These are phyloP conservation scores for Suillia variegata DNA, from an alignment of 2,888 invertebrate genomes.

Conservation along the genomic window DNA sequence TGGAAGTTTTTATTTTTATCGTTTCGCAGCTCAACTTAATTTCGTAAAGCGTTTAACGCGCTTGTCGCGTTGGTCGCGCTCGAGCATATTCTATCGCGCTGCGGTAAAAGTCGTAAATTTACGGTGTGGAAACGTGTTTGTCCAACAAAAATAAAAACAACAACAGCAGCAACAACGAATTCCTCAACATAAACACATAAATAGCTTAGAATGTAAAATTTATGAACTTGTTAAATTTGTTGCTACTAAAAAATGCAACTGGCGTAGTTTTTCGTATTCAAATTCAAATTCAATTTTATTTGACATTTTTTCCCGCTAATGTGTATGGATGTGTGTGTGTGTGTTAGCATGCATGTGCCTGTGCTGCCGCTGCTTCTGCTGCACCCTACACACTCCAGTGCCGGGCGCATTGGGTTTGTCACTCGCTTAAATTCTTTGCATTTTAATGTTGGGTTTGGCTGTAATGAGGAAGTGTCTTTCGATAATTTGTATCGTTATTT, in stretches of 20 bases:
- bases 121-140: background rate
- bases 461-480: too few species aligned
- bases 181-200: background rate
- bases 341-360: background rate
- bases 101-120: background rate
- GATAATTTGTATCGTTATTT: too few species aligned
- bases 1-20: too few species aligned
- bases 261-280: constrained; percentile 14
- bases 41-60: background rate
- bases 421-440: too few species aligned
- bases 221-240: background rate
- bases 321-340: background rate
- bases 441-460: too few species aligned
- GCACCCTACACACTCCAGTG: too few species aligned
- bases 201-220: background rate
- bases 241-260: constrained; percentile 18
- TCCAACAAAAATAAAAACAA: too few species aligned
- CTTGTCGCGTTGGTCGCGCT: background rate
- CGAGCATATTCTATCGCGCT: background rate
- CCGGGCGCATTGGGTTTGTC: too few species aligned
- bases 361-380: constrained; percentile 1
- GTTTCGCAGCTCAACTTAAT: background rate
- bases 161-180: too few species aligned
- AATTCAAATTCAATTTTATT: constrained; percentile 22
- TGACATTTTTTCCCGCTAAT: constrained; percentile 12